These are phyloP conservation scores for Proteles cristata DNA, from an alignment of 2,113 vertebrate species.

Conservation along the genomic window DNA sequence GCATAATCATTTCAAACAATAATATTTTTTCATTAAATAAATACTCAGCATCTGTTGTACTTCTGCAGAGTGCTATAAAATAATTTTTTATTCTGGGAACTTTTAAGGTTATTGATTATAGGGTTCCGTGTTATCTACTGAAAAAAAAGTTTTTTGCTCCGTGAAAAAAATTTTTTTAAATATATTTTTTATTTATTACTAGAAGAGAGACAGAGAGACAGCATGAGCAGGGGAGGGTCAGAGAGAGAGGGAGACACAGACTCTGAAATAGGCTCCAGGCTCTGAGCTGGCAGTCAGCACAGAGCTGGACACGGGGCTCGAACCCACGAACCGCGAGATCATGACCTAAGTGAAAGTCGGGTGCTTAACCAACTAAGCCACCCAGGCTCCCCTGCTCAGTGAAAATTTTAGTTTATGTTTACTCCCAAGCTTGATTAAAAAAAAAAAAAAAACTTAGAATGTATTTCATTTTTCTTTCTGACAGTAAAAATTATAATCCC, in stretches of 20 bases:
- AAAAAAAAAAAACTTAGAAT: neutral
- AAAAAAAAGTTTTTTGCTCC: neutral
- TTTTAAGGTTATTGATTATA: neutral
- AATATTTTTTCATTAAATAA: neutral
- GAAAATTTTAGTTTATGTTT: neutral
- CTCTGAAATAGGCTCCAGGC: too few species aligned
- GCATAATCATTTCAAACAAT: neutral
- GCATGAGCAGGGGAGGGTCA: too few species aligned
- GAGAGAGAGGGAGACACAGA: too few species aligned
- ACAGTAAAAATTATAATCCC: neutral
- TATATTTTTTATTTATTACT: too few species aligned
- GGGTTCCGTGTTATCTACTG: neutral
- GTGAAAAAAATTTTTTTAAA: neutral
- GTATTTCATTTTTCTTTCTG: neutral
- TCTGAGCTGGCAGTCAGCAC: too few species aligned
- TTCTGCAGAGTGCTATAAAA: neutral
- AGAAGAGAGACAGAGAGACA: too few species aligned
- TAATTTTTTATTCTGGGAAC: neutral
- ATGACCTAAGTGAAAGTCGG: too few species aligned
- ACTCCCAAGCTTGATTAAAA: neutral
- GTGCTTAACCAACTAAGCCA: too few species aligned
- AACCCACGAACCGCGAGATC: too few species aligned
- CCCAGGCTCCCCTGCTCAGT: neutral
- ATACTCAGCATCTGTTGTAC: neutral
- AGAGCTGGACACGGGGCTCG: too few species aligned